Percentiles rank a stretch among this genome's conserved stretches.
These are phyloP conservation scores for Acyrthosiphon pisum DNA, from an alignment of 1,140 invertebrate genomes.

Conservation along the genomic window DNA sequence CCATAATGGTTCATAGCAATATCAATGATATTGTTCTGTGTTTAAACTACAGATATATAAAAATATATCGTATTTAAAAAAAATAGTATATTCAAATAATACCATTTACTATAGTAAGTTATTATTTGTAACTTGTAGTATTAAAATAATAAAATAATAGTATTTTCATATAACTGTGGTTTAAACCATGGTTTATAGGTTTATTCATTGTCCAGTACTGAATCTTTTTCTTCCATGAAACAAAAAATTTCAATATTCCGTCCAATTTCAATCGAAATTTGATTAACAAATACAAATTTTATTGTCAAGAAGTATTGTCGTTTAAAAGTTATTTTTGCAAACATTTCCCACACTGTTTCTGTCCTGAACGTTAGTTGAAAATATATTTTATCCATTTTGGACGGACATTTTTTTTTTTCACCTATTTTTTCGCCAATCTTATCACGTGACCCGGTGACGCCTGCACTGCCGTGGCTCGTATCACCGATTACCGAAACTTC, in stretches of 20 bases:
- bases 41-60: too few relatives aligned
- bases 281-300: not conserved
- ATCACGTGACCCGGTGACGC: constrained; percentile 54
- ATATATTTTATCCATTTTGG: not conserved
- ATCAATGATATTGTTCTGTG: too few relatives aligned
- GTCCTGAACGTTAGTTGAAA: not conserved
- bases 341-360: not conserved
- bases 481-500: not conserved
- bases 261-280: not conserved
- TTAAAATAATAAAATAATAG: too few relatives aligned
- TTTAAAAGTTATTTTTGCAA: not conserved
- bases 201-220: not conserved
- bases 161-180: too few relatives aligned
- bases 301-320: not conserved
- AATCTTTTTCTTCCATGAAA: constrained; percentile 16
- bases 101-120: too few relatives aligned
- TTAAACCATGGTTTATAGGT: too few relatives aligned
- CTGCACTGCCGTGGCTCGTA: not conserved
- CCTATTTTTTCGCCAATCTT: not conserved
- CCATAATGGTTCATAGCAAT: too few relatives aligned
- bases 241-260: not conserved
- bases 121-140: too few relatives aligned
- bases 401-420: not conserved
- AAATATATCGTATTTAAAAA: too few relatives aligned
- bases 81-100: too few relatives aligned